Base-by-base conservation (phyloP, 2,113 vertebrate genomes). In the Echinops telfairi region DNA sequence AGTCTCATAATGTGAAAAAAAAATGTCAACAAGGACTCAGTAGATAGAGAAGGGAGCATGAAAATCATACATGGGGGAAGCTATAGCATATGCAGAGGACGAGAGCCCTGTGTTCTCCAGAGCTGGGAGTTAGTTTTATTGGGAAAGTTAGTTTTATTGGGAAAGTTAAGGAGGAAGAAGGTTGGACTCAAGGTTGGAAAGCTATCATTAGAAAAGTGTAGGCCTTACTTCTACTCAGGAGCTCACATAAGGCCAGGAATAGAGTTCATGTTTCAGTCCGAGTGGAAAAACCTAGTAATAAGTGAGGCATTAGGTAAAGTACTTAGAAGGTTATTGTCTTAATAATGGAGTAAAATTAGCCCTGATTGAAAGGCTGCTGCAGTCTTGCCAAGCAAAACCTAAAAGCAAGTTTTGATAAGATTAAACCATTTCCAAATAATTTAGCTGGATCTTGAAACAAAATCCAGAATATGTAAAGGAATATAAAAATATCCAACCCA, bases 401-500 rank as follows among this genome's bases (percentile, higher is more conserved):
- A 83, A 66, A 76, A 81, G 9, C 10, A 77, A 60, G 71, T 2
- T 33, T 23, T 57, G 12, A 70, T 29, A 88, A 8, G 22, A 70
- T 58, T 68, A 88, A 87, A 53, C 25, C 9, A 64, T 58, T 77
- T 83, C 19, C 53, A 64, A 82, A 22, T 57, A 25, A 77, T 53
- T 33, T 88, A 73, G 33, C 27, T 76, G n/a, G 19, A 58, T 62
- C 36, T 4, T 29, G 31, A 68, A 93, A 40, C 43, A 88, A 88
- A 83, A 7, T 93, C 22, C 83, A 68, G 73, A 33, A 78, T 25
- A 70, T 78, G 77, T 70, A 68, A 77, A 83, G n/a, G 10, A 77
- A 40, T 38, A 43, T 7, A 70, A 43, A 82, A 68, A 83, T 82
- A 25, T 43, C 23, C 25, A 33, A 2, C 14, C n/a, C 20, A 70